Percentiles rank a stretch among this genome's conserved stretches.
phyloP scores from a whole-genome alignment of 2,113 vertebrate species.

The Corythaeola cristata region DNA sequence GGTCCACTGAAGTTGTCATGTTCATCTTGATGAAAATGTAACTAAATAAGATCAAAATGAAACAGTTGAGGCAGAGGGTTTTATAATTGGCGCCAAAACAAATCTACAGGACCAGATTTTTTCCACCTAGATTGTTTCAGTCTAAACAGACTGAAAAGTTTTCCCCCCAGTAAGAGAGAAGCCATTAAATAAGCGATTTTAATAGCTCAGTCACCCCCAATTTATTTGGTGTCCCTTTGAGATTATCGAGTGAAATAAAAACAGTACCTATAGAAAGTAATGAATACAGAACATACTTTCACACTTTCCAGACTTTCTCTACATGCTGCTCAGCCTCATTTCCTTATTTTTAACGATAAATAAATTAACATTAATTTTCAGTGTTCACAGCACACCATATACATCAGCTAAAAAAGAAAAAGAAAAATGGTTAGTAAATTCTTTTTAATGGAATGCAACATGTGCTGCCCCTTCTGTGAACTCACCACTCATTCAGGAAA shows the following conservation, averaged over 20 bases:
- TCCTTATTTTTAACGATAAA: conserved; percentile 53
- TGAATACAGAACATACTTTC: conserved; percentile 32
- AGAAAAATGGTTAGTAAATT: background rate
- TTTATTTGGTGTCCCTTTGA: conserved; percentile 64
- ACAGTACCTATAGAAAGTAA: conserved; percentile 22
- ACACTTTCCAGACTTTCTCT: conserved; percentile 27
- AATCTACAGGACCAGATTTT: conserved; percentile 69
- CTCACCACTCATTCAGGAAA: conserved; percentile 46
- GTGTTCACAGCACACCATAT: background rate
- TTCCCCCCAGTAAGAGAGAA: conserved; percentile 61
- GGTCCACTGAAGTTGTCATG: conserved; percentile 4
- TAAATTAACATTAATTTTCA: conserved; percentile 53
- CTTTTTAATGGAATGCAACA: conserved; percentile 1
- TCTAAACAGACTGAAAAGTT: conserved; percentile 72
- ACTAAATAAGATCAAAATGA: conserved; percentile 69
- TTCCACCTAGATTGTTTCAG: conserved; percentile 76
- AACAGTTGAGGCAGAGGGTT: conserved; percentile 60
- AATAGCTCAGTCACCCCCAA: conserved; percentile 67
- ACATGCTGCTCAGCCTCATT: conserved; percentile 16
- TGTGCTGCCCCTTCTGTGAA: conserved; percentile 40
- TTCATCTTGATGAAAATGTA: conserved; percentile 47
- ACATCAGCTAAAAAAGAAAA: background rate
- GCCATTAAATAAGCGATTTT: conserved; percentile 71
- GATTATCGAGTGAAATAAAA: conserved; percentile 68
- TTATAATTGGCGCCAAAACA: conserved; percentile 66